Evolutionary conservation across 2,888 invertebrate genomes (phyloP).

Genomic region (Lasioglossum malachurum): DNA sequence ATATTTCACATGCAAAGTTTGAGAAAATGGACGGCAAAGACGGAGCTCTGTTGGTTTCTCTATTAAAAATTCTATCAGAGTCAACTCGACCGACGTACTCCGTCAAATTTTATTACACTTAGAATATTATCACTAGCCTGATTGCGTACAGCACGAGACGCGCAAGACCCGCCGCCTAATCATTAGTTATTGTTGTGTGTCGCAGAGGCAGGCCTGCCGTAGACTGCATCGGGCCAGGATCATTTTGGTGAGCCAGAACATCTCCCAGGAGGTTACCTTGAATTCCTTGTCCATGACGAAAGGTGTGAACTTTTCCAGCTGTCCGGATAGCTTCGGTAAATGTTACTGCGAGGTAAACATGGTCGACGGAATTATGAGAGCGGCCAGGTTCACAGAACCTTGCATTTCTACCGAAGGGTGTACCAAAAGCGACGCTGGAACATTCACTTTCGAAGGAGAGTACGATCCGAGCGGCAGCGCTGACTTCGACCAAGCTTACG

Average conservation of each 20-base stretch:
- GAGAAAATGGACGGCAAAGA: neutral
- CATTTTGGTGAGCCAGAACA: slow-evolving; percentile 80
- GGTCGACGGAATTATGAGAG: slow-evolving; percentile 59
- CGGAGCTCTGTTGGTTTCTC: neutral
- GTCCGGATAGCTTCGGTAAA: slow-evolving; percentile 70
- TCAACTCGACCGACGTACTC: neutral
- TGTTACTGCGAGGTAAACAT: slow-evolving; percentile 75
- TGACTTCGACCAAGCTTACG: slow-evolving; percentile 50
- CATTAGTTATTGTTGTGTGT: slow-evolving; percentile 40
- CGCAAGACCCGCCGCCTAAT: neutral
- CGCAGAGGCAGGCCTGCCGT: slow-evolving; percentile 79
- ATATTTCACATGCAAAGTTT: neutral
- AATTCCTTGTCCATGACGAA: slow-evolving; percentile 36
- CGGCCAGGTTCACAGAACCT: slow-evolving; percentile 64
- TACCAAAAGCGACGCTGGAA: slow-evolving; percentile 28
- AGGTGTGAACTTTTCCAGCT: slow-evolving; percentile 73
- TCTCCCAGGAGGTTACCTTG: slow-evolving; percentile 11
- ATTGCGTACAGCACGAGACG: neutral
- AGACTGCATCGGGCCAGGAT: slow-evolving; percentile 84
- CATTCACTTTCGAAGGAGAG: slow-evolving; percentile 61
- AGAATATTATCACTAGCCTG: neutral
- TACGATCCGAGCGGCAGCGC: slow-evolving; percentile 31
- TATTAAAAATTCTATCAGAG: neutral
- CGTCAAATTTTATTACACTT: neutral
- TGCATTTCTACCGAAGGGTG: slow-evolving; percentile 61